Conservation (phyloP, 2,113 vertebrate genomes). For the Myotis davidii region DNA sequence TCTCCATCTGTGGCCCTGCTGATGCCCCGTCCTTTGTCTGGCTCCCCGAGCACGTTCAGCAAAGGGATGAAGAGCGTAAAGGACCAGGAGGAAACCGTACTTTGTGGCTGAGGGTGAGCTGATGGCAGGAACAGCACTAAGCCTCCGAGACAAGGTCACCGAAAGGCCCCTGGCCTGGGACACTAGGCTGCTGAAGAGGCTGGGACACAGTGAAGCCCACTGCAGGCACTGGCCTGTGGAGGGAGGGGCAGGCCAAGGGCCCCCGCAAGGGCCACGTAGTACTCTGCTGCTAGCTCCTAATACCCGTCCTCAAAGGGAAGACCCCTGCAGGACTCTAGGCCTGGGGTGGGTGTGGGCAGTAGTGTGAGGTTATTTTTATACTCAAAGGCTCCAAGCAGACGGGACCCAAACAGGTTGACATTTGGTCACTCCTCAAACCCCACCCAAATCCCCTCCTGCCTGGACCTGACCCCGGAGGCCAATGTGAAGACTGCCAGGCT, state of each 20-base stretch:
- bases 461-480: neutral
- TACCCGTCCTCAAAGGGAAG: neutral
- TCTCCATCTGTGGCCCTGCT: neutral
- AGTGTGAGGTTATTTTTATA: constrained; percentile 32
- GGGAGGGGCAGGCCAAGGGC: neutral
- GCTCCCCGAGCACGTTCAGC: neutral
- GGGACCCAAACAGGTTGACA: neutral
- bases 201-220: neutral
- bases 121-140: neutral
- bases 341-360: neutral
- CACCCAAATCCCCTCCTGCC: neutral
- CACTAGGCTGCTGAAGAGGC: neutral
- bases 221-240: neutral
- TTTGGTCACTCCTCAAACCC: neutral
- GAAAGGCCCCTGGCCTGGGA: neutral
- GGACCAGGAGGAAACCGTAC: neutral
- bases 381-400: constrained; percentile 20
- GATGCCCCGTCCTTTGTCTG: neutral
- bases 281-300: neutral
- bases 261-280: neutral
- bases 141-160: neutral
- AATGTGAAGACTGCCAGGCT: neutral
- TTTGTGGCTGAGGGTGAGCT: neutral
- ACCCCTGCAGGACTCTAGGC: neutral
- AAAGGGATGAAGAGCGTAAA: neutral